These are phyloP conservation scores for Drosophila eohydei DNA, from an alignment of 2,888 invertebrate species.

Conservation along the genomic window DNA sequence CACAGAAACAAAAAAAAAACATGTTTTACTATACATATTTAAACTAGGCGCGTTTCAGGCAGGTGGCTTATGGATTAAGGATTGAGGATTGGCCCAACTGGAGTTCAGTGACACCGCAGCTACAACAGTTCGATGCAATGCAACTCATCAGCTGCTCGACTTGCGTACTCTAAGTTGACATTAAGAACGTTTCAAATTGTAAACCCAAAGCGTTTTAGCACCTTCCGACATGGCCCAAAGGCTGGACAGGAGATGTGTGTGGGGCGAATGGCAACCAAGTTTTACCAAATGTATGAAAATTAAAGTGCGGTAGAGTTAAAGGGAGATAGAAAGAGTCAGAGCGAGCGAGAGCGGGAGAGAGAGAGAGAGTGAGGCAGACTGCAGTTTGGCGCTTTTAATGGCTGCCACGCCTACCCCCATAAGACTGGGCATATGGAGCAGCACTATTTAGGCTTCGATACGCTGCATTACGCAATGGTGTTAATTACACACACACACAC, in stretches of 20 bases:
- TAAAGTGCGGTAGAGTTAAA: constrained; percentile 4
- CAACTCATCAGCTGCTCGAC: constrained; percentile 34
- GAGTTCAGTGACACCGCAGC: constrained; percentile 63
- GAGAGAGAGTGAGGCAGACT: constrained; percentile 29
- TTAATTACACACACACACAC: constrained; percentile 81
- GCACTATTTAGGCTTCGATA: constrained; percentile 83
- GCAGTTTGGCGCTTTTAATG: constrained; percentile 61
- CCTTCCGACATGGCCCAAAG: constrained; percentile 33
- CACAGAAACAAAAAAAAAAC: constrained; percentile 14
- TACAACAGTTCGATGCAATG: constrained; percentile 3
- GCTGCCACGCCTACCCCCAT: constrained; percentile 55
- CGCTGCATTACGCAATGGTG: constrained; percentile 84
- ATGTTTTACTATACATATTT: constrained; percentile 7
- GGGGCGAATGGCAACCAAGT: constrained; percentile 48
- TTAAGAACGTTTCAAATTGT: constrained; percentile 62
- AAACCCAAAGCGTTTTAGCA: constrained; percentile 60
- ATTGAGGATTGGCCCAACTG: constrained; percentile 40
- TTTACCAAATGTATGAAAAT: constrained; percentile 36
- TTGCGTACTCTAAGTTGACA: constrained; percentile 36
- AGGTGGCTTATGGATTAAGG: constrained; percentile 73
- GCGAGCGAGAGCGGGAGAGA: constrained; percentile 21
- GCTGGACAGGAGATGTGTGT: background rate
- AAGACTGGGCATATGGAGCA: constrained; percentile 73
- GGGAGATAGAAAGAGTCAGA: background rate
- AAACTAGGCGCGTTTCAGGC: constrained; percentile 66